These are phyloP conservation scores for Tringa solitaria DNA, from an alignment of 2,113 vertebrate species.

Conservation along the genomic window DNA sequence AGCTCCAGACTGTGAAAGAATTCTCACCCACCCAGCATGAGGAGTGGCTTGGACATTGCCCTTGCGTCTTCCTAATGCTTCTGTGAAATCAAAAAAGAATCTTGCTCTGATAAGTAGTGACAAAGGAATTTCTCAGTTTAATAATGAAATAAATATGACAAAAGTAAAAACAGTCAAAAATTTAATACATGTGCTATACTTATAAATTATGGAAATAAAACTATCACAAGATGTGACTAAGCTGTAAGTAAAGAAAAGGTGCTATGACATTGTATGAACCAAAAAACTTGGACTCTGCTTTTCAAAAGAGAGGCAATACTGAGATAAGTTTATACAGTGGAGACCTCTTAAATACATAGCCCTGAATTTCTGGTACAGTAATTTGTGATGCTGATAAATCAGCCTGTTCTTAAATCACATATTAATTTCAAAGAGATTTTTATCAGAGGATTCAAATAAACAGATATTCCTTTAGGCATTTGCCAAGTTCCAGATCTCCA, in stretches of 20 bases:
- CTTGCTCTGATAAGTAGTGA: conserved; percentile 22
- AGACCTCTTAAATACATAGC: conserved; percentile 59
- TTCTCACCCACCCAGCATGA: not conserved
- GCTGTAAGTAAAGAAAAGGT: conserved; percentile 50
- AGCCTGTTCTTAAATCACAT: conserved; percentile 11
- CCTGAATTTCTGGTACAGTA: conserved; percentile 34
- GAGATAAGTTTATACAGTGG: conserved; percentile 60
- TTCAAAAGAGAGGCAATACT: conserved; percentile 33
- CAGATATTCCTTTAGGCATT: not conserved
- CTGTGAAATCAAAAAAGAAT: not conserved
- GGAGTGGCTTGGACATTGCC: not conserved
- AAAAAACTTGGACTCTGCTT: conserved; percentile 19
- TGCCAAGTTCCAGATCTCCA: conserved; percentile 26
- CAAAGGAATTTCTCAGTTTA: conserved; percentile 50
- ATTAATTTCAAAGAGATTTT: conserved; percentile 48
- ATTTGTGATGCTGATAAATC: conserved; percentile 7
- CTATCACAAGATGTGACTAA: conserved; percentile 45
- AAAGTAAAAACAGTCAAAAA: conserved; percentile 66
- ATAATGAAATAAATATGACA: conserved; percentile 71
- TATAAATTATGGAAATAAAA: conserved; percentile 64
- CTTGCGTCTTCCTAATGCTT: not conserved
- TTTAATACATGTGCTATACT: conserved; percentile 67
- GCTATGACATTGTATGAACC: conserved; percentile 28
- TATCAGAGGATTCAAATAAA: conserved; percentile 34
- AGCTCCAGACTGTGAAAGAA: not conserved